Conservation (phyloP, 2,113 vertebrate species). For the Maccullochella peelii region DNA sequence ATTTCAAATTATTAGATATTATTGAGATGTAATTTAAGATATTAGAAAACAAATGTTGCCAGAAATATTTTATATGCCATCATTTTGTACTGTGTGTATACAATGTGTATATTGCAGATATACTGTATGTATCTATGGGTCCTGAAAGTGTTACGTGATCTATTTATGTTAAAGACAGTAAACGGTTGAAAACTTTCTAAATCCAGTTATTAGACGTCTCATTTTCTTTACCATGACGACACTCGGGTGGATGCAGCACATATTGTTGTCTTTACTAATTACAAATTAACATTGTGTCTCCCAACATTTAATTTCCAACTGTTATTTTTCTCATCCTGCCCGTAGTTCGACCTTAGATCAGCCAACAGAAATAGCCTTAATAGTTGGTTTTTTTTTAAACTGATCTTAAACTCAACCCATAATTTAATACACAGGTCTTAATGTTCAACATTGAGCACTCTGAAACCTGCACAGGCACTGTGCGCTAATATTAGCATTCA, state of each 20-base stretch:
- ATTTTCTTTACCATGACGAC: background rate
- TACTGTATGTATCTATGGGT: background rate
- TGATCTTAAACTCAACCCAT: no score
- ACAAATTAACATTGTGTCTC: background rate
- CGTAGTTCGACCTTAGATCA: no score
- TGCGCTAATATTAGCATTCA: no score
- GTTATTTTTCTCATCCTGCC: background rate
- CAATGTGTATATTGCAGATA: background rate
- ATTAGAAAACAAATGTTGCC: background rate
- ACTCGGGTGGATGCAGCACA: background rate
- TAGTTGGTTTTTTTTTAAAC: no score
- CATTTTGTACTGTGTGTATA: constrained; percentile 5
- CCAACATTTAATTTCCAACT: background rate
- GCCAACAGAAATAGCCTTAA: no score
- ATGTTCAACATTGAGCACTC: no score
- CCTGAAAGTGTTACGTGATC: background rate
- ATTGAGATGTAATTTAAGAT: constrained; percentile 2
- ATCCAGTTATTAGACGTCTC: background rate
- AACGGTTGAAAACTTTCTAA: background rate
- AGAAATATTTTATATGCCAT: constrained; percentile 1
- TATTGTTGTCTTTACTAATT: background rate
- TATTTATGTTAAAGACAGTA: constrained; percentile 6
- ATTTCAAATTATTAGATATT: background rate
- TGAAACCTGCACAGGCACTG: no score
- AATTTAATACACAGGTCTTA: no score